These are phyloP conservation scores for Diploscapter pachys DNA, from an alignment of 1,140 invertebrate genomes.

Conservation along the genomic window DNA sequence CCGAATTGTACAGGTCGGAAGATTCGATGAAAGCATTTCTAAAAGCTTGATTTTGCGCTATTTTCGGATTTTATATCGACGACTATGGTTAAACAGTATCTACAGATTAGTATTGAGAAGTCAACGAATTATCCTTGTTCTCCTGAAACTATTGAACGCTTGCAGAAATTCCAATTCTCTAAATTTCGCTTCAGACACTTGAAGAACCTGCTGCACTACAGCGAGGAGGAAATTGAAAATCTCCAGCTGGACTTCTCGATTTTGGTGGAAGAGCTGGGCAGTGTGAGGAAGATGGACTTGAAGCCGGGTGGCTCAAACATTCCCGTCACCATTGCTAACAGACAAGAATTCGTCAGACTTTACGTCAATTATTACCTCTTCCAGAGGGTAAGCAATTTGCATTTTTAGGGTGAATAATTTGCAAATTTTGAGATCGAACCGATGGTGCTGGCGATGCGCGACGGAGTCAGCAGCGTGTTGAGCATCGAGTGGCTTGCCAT, in stretches of 20 bases:
- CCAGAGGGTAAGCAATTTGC: constrained; percentile 16
- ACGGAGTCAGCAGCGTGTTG: constrained; percentile 23
- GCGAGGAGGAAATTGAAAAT: constrained; percentile 13
- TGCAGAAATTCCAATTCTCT: background rate
- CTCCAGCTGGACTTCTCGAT: constrained; percentile 28
- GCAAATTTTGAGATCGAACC: constrained; percentile 15
- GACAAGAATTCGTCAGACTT: constrained; percentile 18
- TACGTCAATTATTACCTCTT: constrained; percentile 28
- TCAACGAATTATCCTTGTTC: background rate
- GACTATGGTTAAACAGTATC: too few relatives aligned
- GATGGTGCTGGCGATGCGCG: constrained; percentile 24
- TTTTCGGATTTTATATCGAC: too few relatives aligned
- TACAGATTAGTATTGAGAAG: too few relatives aligned
- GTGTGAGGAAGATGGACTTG: constrained; percentile 19
- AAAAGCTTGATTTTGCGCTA: background rate
- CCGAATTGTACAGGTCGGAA: constrained; percentile 6
- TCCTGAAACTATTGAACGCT: background rate
- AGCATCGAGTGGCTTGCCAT: constrained; percentile 25
- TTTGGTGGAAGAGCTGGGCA: constrained; percentile 16
- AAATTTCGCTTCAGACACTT: constrained; percentile 9
- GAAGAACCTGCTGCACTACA: constrained; percentile 1
- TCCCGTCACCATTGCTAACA: constrained; percentile 24
- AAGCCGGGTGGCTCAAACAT: constrained; percentile 20
- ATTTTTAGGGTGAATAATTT: background rate
- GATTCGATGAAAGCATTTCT: too few relatives aligned